Evolutionary conservation across 1,140 invertebrate species (phyloP).

Genomic region (Lasioglossum albipes): DNA sequence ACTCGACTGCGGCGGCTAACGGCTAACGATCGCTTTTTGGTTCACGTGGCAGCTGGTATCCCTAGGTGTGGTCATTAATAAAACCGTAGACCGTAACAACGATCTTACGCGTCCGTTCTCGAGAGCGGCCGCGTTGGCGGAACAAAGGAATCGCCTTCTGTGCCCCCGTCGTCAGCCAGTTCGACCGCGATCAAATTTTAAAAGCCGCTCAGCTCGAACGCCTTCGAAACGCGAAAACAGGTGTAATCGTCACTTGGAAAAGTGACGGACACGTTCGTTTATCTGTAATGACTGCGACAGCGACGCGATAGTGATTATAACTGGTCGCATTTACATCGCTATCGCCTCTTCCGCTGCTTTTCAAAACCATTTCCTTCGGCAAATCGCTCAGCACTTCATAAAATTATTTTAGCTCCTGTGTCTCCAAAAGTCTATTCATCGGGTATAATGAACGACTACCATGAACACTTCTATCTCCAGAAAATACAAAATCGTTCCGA

Average conservation of each 20-base stretch:
- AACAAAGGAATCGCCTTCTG: conserved; percentile 54
- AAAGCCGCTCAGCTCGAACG: neutral
- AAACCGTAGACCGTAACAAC: conserved; percentile 49
- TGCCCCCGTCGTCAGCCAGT: neutral
- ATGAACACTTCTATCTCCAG: no score
- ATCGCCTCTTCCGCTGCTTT: neutral
- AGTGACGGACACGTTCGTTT: conserved; percentile 1
- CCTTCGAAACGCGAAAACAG: neutral
- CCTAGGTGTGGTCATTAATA: conserved; percentile 65
- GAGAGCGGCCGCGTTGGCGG: neutral
- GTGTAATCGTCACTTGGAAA: neutral
- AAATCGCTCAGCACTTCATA: no score
- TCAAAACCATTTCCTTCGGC: no score
- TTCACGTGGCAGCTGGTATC: conserved; percentile 56
- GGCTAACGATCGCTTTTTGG: conserved; percentile 54
- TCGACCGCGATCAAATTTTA: conserved; percentile 4
- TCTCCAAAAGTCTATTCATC: no score
- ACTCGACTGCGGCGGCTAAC: no score
- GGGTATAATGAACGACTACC: no score
- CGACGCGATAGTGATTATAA: neutral
- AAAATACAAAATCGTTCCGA: no score
- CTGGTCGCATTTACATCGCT: conserved; percentile 1
- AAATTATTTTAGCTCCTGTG: no score
- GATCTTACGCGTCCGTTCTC: conserved; percentile 29
- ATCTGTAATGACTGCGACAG: neutral